phyloP scores from a whole-genome alignment of 2,888 invertebrate genomes.

The Limnephilus rhombicus region DNA sequence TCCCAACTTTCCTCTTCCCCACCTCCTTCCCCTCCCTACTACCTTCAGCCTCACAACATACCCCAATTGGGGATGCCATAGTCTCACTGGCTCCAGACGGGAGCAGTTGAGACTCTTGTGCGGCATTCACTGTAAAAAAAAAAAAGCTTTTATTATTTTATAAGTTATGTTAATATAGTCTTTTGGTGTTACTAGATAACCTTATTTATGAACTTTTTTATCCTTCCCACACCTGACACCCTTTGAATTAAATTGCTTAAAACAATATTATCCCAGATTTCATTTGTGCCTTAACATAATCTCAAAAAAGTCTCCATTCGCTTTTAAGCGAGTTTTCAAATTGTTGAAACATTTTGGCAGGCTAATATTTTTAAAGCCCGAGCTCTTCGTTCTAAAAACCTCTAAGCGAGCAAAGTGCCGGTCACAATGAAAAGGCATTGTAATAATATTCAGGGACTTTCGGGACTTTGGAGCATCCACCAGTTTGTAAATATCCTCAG shows the following conservation, averaged over 20 bases:
- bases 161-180: background rate
- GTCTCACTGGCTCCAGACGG: too few relatives aligned
- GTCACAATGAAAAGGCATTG: slow-evolving; percentile 17
- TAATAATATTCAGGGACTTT: slow-evolving; percentile 52
- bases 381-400: slow-evolving; percentile 6
- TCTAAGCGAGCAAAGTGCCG: background rate
- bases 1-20: too few relatives aligned
- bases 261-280: background rate
- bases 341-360: background rate
- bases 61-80: too few relatives aligned
- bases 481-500: slow-evolving; percentile 58
- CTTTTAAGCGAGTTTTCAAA: slow-evolving; percentile 3
- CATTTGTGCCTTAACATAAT: background rate
- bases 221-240: background rate
- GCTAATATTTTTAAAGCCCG: background rate
- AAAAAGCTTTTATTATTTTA: background rate
- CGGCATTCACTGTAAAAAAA: too few relatives aligned
- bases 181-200: background rate
- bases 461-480: slow-evolving; percentile 21
- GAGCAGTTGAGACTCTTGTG: too few relatives aligned
- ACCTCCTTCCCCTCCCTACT: too few relatives aligned
- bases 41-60: too few relatives aligned
- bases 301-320: background rate
- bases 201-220: background rate
- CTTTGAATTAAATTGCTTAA: background rate